phyloP scores from a whole-genome alignment of 1,140 invertebrate species.

The Drosophila asahinai region DNA sequence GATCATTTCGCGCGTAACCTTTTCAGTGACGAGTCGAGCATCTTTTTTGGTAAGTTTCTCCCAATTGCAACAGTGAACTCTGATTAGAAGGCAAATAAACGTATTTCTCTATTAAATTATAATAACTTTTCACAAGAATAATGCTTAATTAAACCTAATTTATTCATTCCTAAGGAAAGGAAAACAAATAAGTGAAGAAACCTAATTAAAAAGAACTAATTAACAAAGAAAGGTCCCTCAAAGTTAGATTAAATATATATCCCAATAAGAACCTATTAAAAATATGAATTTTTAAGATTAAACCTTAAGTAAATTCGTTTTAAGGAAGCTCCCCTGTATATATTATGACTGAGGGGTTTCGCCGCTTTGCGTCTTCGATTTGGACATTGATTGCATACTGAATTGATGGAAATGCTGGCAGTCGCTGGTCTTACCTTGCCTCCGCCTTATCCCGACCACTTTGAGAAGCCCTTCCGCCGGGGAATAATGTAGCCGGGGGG shows the following conservation, averaged over 20 bases:
- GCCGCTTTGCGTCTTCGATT: conserved; percentile 66
- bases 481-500: conserved; percentile 19
- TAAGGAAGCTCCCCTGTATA: conserved; percentile 9
- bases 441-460: conserved; percentile 25
- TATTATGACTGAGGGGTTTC: conserved; percentile 59
- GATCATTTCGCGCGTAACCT: conserved; percentile 35
- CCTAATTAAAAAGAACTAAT: background rate
- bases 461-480: conserved; percentile 46
- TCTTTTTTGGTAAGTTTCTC: background rate
- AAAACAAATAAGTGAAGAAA: background rate
- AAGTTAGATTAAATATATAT: background rate
- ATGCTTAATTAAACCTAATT: no score
- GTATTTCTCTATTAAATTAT: no score
- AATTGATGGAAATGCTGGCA: conserved; percentile 74
- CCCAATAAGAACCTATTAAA: background rate
- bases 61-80: background rate
- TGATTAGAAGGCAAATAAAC: background rate
- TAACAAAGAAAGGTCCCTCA: background rate
- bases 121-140: background rate
- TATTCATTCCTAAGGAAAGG: background rate
- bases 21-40: background rate
- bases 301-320: no score
- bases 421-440: conserved; percentile 21
- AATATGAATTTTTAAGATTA: background rate
- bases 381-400: conserved; percentile 82